Evolutionary conservation across 1,140 invertebrate genomes (phyloP).

Genomic region (Branchinecta lynchi): DNA sequence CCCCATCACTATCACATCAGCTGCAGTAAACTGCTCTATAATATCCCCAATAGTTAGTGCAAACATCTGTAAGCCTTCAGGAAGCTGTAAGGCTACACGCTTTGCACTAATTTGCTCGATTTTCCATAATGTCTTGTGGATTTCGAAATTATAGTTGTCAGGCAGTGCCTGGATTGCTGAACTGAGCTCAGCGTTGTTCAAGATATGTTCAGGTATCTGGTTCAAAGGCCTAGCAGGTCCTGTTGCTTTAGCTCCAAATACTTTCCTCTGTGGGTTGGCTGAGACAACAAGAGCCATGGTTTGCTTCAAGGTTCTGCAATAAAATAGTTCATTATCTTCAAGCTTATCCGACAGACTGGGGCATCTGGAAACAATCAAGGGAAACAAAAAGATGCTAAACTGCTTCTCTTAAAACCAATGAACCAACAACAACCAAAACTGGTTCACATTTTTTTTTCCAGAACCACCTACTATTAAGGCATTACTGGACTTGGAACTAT

Average conservation of each 20-base stretch:
- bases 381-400: no score
- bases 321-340: no score
- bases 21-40: slow-evolving; percentile 76
- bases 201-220: slow-evolving; percentile 59
- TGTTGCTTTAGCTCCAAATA: slow-evolving; percentile 20
- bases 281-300: slow-evolving; percentile 21
- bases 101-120: slow-evolving; percentile 64
- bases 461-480: no score
- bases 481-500: no score
- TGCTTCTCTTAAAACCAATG: no score
- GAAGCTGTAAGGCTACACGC: slow-evolving; percentile 88
- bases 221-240: slow-evolving; percentile 23
- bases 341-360: no score
- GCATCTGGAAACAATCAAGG: no score
- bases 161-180: slow-evolving; percentile 59
- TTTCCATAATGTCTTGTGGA: slow-evolving; percentile 95
- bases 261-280: slow-evolving; percentile 24
- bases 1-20: slow-evolving; percentile 93
- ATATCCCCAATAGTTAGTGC: slow-evolving; percentile 87
- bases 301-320: no score
- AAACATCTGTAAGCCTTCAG: slow-evolving; percentile 84
- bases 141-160: slow-evolving; percentile 95
- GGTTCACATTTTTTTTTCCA: no score
- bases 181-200: slow-evolving; percentile 59
- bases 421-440: no score